phyloP scores from a whole-genome alignment of 2,797 vertebrate genomes.

The Notoglanidium macrostoma region DNA sequence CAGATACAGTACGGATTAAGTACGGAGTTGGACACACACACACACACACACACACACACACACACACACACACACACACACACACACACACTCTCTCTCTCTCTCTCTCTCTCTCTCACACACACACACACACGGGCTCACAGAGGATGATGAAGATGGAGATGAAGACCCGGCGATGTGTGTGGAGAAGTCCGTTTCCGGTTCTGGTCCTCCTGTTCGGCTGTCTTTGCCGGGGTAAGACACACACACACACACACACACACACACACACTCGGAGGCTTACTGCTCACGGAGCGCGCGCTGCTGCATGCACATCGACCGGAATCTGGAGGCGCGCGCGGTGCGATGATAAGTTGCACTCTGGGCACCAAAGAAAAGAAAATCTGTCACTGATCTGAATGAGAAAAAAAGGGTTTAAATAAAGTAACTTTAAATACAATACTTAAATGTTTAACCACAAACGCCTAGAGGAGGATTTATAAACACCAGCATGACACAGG shows the following conservation, averaged over 20 bases:
- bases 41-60: constrained; percentile 35
- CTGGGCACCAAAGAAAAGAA: too few relatives aligned
- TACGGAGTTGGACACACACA: constrained; percentile 43
- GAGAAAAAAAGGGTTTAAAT: neutral
- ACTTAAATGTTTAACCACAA: neutral
- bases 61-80: neutral
- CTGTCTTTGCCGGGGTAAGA: constrained; percentile 36
- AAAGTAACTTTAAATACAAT: neutral
- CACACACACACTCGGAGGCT: neutral
- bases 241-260: constrained; percentile 19
- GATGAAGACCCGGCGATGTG: constrained; percentile 15
- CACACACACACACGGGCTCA: neutral
- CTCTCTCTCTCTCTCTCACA: too few relatives aligned
- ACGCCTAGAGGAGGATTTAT: neutral
- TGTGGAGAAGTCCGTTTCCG: constrained; percentile 17
- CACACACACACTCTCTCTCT: neutral
- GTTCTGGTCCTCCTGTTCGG: constrained; percentile 17
- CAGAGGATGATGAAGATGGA: constrained; percentile 5
- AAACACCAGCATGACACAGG: neutral
- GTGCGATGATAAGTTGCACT: neutral
- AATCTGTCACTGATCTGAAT: neutral
- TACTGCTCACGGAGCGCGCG: neutral
- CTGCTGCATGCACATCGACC: neutral
- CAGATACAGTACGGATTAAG: constrained; percentile 17
- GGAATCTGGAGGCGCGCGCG: neutral